Percentiles rank a stretch among this genome's conserved stretches.
phyloP scores from a whole-genome alignment of 2,797 vertebrate genomes.

The Pteropus rufus region DNA sequence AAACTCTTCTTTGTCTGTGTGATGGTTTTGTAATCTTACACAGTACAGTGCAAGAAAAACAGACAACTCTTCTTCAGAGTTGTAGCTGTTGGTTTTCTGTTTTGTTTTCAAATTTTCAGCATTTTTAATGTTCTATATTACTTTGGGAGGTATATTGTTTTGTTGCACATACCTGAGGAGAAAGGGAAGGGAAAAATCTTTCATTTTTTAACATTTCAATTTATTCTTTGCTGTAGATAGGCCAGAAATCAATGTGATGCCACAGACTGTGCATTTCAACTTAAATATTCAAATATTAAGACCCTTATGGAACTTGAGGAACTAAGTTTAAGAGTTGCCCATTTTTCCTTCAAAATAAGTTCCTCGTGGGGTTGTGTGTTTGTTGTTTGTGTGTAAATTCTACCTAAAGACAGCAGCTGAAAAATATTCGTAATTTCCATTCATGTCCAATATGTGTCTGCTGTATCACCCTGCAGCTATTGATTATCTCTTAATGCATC shows the following conservation, averaged over 20 bases:
- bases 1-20: background rate
- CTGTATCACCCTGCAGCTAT: background rate
- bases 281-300: conserved; percentile 29
- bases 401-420: background rate
- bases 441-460: background rate
- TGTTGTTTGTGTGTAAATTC: background rate
- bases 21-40: conserved; percentile 32
- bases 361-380: background rate
- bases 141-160: background rate
- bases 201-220: background rate
- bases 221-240: background rate
- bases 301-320: background rate
- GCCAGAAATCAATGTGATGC: background rate
- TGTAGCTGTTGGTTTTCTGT: background rate
- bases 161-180: background rate
- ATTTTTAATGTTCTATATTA: background rate
- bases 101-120: conserved; percentile 15
- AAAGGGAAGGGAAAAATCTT: conserved; percentile 8
- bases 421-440: conserved; percentile 16
- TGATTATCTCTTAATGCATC: background rate
- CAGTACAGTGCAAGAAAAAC: background rate
- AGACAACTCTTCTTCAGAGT: background rate
- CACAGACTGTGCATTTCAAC: background rate
- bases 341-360: conserved; percentile 50
- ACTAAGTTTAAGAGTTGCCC: conserved; percentile 24